Evolutionary conservation across 2,888 invertebrate species (phyloP).

Genomic region (Emmelina monodactyla): DNA sequence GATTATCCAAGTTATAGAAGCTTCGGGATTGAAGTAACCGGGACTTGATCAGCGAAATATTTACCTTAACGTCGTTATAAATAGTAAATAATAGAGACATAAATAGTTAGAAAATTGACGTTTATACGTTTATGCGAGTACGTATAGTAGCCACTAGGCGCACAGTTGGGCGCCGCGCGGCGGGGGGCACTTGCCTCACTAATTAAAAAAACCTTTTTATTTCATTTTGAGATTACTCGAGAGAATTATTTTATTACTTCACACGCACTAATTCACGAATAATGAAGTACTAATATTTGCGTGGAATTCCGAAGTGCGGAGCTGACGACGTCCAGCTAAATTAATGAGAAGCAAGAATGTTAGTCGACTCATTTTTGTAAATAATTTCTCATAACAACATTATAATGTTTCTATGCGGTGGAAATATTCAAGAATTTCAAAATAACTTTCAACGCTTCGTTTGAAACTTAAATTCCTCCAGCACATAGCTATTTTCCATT

Average conservation of each 20-base stretch:
- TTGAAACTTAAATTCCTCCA: too few species aligned
- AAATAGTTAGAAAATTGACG: slow-evolving; percentile 59
- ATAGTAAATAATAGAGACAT: slow-evolving; percentile 60
- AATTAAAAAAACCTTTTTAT: slow-evolving; percentile 55
- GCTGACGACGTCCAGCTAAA: slow-evolving; percentile 22
- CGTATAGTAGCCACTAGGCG: slow-evolving; percentile 46
- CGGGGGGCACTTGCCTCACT: slow-evolving; percentile 43
- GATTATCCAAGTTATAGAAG: too few species aligned
- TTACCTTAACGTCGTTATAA: too few species aligned
- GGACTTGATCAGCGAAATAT: too few species aligned
- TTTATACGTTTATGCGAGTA: slow-evolving; percentile 56
- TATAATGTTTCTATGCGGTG: too few species aligned
- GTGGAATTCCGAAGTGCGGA: neutral
- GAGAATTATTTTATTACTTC: slow-evolving; percentile 44
- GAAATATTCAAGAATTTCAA: too few species aligned
- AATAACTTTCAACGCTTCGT: too few species aligned
- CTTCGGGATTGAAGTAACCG: too few species aligned
- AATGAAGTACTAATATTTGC: slow-evolving; percentile 10
- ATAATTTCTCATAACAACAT: too few species aligned
- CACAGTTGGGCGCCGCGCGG: slow-evolving; percentile 40
- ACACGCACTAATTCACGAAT: slow-evolving; percentile 24
- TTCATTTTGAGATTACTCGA: slow-evolving; percentile 27
- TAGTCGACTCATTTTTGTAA: too few species aligned
- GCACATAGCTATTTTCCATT: too few species aligned
- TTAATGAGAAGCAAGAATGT: slow-evolving; percentile 43